phyloP scores from a whole-genome alignment of 37 sponge, comb jelly and placozoan genomes.

The Cladorhizidae sp. region DNA sequence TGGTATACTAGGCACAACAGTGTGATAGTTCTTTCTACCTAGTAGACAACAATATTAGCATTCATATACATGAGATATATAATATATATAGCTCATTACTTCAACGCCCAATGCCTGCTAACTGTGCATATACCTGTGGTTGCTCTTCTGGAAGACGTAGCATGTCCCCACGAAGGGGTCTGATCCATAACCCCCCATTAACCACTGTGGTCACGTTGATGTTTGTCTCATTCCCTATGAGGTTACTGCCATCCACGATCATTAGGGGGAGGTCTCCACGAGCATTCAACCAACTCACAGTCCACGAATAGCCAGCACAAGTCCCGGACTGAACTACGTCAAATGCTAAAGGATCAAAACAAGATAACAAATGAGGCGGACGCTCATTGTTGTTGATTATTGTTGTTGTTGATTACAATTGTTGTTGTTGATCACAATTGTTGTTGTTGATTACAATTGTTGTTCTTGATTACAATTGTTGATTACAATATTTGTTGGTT shows the following conservation, averaged over 20 bases:
- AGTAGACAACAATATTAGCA: too few relatives aligned
- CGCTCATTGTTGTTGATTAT: background rate
- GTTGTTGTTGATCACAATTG: background rate
- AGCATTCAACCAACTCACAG: slow-evolving; percentile 45
- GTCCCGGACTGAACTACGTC: slow-evolving; percentile 25
- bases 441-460: too few relatives aligned
- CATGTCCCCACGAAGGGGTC: slow-evolving; percentile 85
- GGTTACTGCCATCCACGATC: slow-evolving; percentile 9
- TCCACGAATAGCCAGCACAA: slow-evolving; percentile 68
- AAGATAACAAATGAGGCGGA: background rate
- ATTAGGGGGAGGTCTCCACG: slow-evolving; percentile 72
- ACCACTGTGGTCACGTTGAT: slow-evolving; percentile 13
- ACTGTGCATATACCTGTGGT: slow-evolving; percentile 56
- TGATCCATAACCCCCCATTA: slow-evolving; percentile 68
- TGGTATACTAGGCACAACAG: background rate
- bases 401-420: background rate
- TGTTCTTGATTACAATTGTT: too few relatives aligned
- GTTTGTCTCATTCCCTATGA: slow-evolving; percentile 25
- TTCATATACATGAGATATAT: too few relatives aligned
- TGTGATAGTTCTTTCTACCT: too few relatives aligned
- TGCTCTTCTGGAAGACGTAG: slow-evolving; percentile 43
- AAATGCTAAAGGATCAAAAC: background rate
- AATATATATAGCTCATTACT: too few relatives aligned
- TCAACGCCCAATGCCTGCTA: too few relatives aligned
- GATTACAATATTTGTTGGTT: too few relatives aligned